Evolutionary conservation across 1,140 invertebrate species (phyloP).

Genomic region (Whitmania pigra): DNA sequence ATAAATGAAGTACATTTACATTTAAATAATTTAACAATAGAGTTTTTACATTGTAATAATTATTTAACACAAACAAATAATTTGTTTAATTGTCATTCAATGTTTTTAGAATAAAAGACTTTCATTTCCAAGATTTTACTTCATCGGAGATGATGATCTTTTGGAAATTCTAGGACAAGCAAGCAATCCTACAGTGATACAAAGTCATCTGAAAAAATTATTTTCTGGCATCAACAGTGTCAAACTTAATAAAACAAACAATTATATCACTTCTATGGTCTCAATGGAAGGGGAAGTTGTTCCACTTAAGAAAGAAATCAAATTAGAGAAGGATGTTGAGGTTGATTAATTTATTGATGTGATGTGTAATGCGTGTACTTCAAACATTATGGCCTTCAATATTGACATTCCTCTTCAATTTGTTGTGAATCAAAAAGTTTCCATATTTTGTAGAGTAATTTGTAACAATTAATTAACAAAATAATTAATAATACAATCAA

Average conservation of each 20-base stretch:
- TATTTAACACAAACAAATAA: neutral
- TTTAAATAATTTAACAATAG: too few species aligned
- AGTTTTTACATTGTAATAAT: too few species aligned
- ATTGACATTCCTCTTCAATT: too few species aligned
- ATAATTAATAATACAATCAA: too few species aligned
- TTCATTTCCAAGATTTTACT: slow-evolving; percentile 86
- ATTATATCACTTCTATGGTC: slow-evolving; percentile 58
- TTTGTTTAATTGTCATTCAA: slow-evolving; percentile 14
- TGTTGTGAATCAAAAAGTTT: too few species aligned
- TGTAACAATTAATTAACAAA: too few species aligned
- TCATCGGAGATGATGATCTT: slow-evolving; percentile 89
- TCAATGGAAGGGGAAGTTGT: slow-evolving; percentile 74
- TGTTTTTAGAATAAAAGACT: slow-evolving; percentile 71
- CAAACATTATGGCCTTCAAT: too few species aligned
- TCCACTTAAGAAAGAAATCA: slow-evolving; percentile 58
- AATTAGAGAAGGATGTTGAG: slow-evolving; percentile 68
- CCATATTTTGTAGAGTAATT: too few species aligned
- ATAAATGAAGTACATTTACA: too few species aligned
- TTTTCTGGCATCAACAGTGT: slow-evolving; percentile 62
- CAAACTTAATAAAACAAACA: slow-evolving; percentile 29
- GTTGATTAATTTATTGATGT: slow-evolving; percentile 39
- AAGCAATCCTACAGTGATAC: slow-evolving; percentile 71
- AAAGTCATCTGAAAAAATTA: slow-evolving; percentile 82
- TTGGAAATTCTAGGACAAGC: slow-evolving; percentile 76
- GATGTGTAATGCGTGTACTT: neutral